Percentiles rank a stretch among this genome's conserved stretches.
These are phyloP conservation scores for Diprion similis DNA, from an alignment of 1,140 invertebrate genomes.

Conservation along the genomic window DNA sequence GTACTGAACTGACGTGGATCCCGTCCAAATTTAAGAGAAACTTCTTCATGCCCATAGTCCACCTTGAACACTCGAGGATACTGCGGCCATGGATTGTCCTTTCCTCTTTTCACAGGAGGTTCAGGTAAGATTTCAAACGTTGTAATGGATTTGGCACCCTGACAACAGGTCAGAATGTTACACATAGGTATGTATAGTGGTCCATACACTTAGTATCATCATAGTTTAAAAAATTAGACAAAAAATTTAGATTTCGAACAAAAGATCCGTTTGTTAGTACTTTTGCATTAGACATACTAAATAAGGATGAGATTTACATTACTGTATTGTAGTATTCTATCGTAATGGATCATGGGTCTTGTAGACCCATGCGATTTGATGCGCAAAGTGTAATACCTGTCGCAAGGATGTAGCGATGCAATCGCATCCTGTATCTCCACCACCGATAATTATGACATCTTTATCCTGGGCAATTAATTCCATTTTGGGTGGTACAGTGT, in stretches of 20 bases:
- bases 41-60: conserved; percentile 99
- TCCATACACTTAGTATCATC: background rate
- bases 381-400: conserved; percentile 65
- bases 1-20: conserved; percentile 95
- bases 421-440: conserved; percentile 99
- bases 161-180: conserved; percentile 28
- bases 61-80: conserved; percentile 96
- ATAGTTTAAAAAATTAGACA: conserved; percentile 5
- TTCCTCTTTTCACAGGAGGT: conserved; percentile 79
- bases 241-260: background rate
- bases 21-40: conserved; percentile 83
- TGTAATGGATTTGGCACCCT: conserved; percentile 94
- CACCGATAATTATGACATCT: conserved; percentile 96
- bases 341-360: background rate
- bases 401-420: conserved; percentile 97
- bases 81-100: conserved; percentile 98
- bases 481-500: conserved; percentile 49
- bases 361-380: conserved; percentile 13
- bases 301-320: background rate
- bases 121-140: conserved; percentile 98
- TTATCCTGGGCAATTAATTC: conserved; percentile 88
- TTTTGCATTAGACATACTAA: background rate
- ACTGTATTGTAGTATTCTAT: background rate
- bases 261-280: background rate
- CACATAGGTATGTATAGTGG: background rate